Base-by-base conservation (phyloP, 2,888 invertebrate species). In the Linhomoeus sp. region DNA sequence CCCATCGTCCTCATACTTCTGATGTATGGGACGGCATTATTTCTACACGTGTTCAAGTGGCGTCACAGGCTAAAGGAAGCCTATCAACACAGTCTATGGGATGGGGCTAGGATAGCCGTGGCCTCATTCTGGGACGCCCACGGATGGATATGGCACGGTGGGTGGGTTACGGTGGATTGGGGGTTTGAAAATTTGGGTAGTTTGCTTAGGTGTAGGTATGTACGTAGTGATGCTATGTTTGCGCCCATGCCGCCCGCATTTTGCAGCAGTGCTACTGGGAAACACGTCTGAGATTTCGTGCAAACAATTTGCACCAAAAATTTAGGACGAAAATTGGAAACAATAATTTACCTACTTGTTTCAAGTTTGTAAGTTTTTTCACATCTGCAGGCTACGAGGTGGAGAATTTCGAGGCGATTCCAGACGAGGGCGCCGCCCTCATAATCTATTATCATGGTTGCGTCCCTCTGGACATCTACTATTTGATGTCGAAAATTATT, bases 381-480 rank as follows among this genome's bases (percentile, higher is more conserved):
- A 15, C 15, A 33, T 33, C 33, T 33, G 15, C 9, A 86, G 86
- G 85, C 17, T 87, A 85, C 70, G 86, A 88, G 66, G 75, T 88
- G 48, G 70, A 76, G 41, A 94, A 94, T 0, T 57, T 92, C 46
- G 87, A 94, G 65, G 83, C 90, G 66, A 76, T 97, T 51, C 94
- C 94, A 0, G 74, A 76, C 14, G 70, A 75, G 47, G 81, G 83
- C 0, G 78, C 87, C 47, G 90, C 82, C 50, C 70, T 97, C 23
- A 75, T 92, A 55, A 79, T 97, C 47, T 94, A 85, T 69, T 97
- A 94, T 68, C 94, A 97, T 69, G 97, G 92, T 40, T 85, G 88
- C 26, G 77, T 94, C 57, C 97, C 94, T 1, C 76, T 94, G 46
- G 97, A 97, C 67, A 76, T 90, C 70, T 97, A 97, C 71, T 94